Percentiles rank a stretch among this genome's conserved stretches.
These are phyloP conservation scores for Cyclophora albipunctata DNA, from an alignment of 2,888 invertebrate species.

Conservation along the genomic window DNA sequence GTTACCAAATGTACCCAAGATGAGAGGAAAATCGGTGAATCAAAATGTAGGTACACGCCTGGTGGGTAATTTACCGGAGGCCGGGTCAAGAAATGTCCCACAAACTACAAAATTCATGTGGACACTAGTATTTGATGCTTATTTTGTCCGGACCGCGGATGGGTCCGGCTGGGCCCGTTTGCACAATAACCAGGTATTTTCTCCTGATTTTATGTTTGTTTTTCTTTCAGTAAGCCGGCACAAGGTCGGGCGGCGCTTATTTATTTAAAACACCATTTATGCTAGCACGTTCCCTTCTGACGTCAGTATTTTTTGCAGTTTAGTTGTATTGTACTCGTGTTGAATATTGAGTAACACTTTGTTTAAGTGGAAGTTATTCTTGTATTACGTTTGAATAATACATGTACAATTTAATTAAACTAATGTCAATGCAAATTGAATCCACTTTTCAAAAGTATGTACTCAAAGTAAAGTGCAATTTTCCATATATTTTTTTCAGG, in stretches of 20 bases:
- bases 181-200: conserved; percentile 33
- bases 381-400: too few relatives aligned
- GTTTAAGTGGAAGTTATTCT: too few relatives aligned
- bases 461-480: too few relatives aligned
- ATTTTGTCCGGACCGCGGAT: conserved; percentile 24
- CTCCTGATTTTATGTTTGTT: conserved; percentile 33
- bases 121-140: conserved; percentile 19
- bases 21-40: too few relatives aligned
- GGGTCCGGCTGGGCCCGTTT: conserved; percentile 29
- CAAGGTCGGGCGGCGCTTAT: conserved; percentile 12
- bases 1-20: too few relatives aligned
- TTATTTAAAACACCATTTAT: conserved; percentile 32
- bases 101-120: conserved; percentile 8
- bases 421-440: too few relatives aligned
- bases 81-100: conserved; percentile 7
- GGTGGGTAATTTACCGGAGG: too few relatives aligned
- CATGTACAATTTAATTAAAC: too few relatives aligned
- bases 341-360: too few relatives aligned
- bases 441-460: too few relatives aligned
- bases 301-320: conserved; percentile 10
- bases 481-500: too few relatives aligned
- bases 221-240: conserved; percentile 10
- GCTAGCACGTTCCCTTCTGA: conserved; percentile 2
- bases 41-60: too few relatives aligned
- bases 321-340: background rate